These are phyloP conservation scores for Nyctibius bracteatus DNA, from an alignment of 2,113 vertebrate species.

Conservation along the genomic window DNA sequence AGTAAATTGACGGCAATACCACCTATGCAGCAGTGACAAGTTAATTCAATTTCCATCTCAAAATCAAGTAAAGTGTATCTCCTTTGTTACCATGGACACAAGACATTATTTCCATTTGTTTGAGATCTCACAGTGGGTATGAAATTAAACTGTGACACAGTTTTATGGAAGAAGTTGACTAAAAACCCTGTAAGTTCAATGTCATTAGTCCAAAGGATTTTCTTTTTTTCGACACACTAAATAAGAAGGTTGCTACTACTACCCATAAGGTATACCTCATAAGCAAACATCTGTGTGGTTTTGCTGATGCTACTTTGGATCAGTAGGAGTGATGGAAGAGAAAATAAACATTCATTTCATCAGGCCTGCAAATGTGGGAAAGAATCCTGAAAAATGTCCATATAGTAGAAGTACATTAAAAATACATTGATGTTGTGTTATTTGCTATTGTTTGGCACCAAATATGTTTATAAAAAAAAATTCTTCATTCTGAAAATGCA, in stretches of 20 bases:
- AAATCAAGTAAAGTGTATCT: constrained; percentile 58
- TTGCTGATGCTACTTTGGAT: background rate
- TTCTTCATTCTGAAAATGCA: background rate
- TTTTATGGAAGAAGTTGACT: constrained; percentile 28
- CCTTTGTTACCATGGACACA: constrained; percentile 67
- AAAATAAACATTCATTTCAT: constrained; percentile 2
- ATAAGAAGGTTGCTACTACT: background rate
- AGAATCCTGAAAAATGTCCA: background rate
- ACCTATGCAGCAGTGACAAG: constrained; percentile 30
- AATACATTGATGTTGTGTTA: background rate
- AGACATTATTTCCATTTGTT: constrained; percentile 62
- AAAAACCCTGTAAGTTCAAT: constrained; percentile 20
- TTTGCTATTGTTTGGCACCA: constrained; percentile 5
- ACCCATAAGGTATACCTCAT: background rate
- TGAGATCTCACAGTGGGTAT: constrained; percentile 51
- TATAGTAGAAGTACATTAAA: background rate
- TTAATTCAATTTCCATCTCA: constrained; percentile 54
- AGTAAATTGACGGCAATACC: constrained; percentile 27
- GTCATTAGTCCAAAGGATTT: constrained; percentile 32
- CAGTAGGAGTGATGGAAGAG: background rate
- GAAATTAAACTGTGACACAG: constrained; percentile 65
- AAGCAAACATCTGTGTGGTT: background rate
- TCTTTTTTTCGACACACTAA: constrained; percentile 19
- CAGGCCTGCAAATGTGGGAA: background rate
- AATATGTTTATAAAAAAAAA: background rate